Conservation (phyloP, 1,140 invertebrate genomes). For the Zaprionus taronus region DNA sequence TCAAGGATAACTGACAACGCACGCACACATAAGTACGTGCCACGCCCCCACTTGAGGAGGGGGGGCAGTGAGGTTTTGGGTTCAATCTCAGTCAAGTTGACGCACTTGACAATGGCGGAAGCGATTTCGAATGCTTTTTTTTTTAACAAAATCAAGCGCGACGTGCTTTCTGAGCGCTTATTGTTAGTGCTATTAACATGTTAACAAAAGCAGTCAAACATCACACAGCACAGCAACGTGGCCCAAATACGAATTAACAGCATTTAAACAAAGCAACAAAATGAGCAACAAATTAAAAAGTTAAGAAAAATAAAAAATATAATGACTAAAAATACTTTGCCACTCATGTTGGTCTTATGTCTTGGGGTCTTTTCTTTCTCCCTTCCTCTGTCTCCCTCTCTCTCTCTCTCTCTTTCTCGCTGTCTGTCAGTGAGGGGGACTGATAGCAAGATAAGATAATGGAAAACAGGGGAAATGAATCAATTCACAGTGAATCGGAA, state of each 20-base stretch:
- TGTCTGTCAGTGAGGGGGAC: slow-evolving; percentile 4
- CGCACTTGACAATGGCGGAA: slow-evolving; percentile 69
- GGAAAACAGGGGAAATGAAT: slow-evolving; percentile 23
- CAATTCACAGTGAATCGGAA: slow-evolving; percentile 14
- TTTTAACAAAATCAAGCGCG: slow-evolving; percentile 46
- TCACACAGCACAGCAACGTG: slow-evolving; percentile 56
- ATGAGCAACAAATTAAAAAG: slow-evolving; percentile 20
- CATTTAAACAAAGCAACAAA: neutral
- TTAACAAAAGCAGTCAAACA: slow-evolving; percentile 50
- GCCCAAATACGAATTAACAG: slow-evolving; percentile 59
- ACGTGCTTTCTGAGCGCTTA: slow-evolving; percentile 70
- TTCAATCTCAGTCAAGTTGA: slow-evolving; percentile 34
- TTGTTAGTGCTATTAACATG: slow-evolving; percentile 68
- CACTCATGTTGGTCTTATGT: slow-evolving; percentile 30
- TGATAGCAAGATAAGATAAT: slow-evolving; percentile 32
- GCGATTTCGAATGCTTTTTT: slow-evolving; percentile 10
- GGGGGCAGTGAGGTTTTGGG: neutral
- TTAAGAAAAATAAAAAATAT: slow-evolving; percentile 22
- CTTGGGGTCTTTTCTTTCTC: slow-evolving; percentile 10
- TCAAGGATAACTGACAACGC: slow-evolving; percentile 67
- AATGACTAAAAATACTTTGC: slow-evolving; percentile 64
- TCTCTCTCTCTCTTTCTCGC: neutral
- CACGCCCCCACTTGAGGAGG: slow-evolving; percentile 34
- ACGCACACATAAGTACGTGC: neutral
- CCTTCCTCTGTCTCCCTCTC: too few species aligned